Conservation (phyloP, 2,797 vertebrate species). For the Sciurus carolinensis region DNA sequence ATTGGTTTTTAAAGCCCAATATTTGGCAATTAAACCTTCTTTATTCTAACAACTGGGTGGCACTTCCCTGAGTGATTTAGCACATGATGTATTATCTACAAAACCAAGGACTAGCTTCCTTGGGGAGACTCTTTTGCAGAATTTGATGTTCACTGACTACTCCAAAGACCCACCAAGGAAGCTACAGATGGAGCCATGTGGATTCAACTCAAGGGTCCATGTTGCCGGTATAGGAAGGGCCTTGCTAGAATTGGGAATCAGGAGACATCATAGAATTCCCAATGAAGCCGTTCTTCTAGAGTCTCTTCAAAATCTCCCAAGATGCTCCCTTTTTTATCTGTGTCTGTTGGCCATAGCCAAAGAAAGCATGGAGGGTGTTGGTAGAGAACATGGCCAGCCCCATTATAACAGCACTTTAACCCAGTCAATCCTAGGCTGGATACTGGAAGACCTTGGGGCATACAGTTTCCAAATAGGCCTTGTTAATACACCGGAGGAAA, state of each 20-base stretch:
- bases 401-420: not conserved
- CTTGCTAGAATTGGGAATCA: not conserved
- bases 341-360: not conserved
- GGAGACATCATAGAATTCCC: not conserved
- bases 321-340: not conserved
- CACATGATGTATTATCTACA: constrained; percentile 36
- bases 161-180: not conserved
- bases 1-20: constrained; percentile 84
- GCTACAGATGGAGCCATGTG: not conserved
- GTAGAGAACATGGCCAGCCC: not conserved
- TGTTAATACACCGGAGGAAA: not conserved
- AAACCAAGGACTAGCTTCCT: constrained; percentile 30
- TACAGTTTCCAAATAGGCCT: not conserved
- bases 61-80: constrained; percentile 72
- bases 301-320: not conserved
- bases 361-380: not conserved
- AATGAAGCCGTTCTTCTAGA: not conserved
- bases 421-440: not conserved
- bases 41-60: constrained; percentile 66
- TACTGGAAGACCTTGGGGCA: not conserved
- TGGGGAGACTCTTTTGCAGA: not conserved
- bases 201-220: not conserved
- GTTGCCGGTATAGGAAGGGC: not conserved
- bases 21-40: constrained; percentile 83
- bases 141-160: not conserved